Conservation (phyloP, 2,797 vertebrate species). For the Sebastes elongatus region DNA sequence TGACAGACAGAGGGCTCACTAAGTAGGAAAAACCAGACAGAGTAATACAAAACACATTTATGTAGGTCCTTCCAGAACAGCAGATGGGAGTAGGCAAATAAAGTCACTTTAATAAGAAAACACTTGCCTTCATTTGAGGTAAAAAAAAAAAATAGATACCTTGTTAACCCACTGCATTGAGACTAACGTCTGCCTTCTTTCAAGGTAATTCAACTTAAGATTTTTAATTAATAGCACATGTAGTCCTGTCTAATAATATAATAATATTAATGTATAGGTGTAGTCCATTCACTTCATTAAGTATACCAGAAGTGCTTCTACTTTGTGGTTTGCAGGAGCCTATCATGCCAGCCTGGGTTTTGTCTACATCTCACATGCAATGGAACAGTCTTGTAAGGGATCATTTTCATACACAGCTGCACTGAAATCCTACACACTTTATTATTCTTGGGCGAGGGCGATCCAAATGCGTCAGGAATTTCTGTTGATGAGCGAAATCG, state of each 20-base stretch:
- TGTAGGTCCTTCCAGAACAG: slow-evolving; percentile 3
- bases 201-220: slow-evolving; percentile 16
- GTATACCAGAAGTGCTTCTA: slow-evolving; percentile 45
- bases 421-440: slow-evolving; percentile 70
- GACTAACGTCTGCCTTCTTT: slow-evolving; percentile 14
- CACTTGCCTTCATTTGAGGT: slow-evolving; percentile 15
- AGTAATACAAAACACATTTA: slow-evolving; percentile 37
- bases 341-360: slow-evolving; percentile 54
- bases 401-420: slow-evolving; percentile 62
- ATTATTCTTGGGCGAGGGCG: slow-evolving; percentile 73
- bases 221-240: slow-evolving; percentile 53
- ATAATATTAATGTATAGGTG: slow-evolving; percentile 32
- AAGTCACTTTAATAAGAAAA: slow-evolving; percentile 28
- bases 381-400: slow-evolving; percentile 65
- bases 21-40: not conserved
- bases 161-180: not conserved
- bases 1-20: slow-evolving; percentile 9
- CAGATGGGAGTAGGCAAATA: not conserved
- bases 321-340: slow-evolving; percentile 61
- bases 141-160: slow-evolving; percentile 22
- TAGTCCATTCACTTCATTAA: slow-evolving; percentile 19
- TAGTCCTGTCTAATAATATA: slow-evolving; percentile 26
- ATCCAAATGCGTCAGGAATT: slow-evolving; percentile 68
- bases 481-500: slow-evolving; percentile 73
- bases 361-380: slow-evolving; percentile 57